A percentile compares a stretch with the other conserved stretches of the same genome.
Evolutionary conservation across 2,888 invertebrate species (phyloP).

Genomic region (Eupithecia inturbata): DNA sequence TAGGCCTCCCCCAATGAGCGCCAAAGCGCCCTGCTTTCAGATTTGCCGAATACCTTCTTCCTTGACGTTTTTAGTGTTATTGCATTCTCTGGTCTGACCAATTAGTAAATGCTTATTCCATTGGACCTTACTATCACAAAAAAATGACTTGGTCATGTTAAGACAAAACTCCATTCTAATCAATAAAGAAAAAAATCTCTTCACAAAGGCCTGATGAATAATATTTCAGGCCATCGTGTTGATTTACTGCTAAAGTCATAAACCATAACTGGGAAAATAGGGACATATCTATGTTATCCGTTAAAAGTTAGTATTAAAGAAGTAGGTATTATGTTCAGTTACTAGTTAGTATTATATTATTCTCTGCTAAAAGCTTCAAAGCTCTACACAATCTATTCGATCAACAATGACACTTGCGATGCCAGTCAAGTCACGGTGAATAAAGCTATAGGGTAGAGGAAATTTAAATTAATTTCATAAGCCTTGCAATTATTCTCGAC

Average conservation of each 20-base stretch:
- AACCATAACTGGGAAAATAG: not conserved
- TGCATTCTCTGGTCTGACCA: too few species aligned
- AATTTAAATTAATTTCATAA: slow-evolving; percentile 30
- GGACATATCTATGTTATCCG: not conserved
- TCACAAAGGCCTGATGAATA: not conserved
- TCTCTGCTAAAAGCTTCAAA: not conserved
- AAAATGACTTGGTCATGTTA: not conserved
- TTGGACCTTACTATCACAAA: too few species aligned
- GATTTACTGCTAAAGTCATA: not conserved
- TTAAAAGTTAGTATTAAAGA: not conserved
- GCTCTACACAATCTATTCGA: not conserved
- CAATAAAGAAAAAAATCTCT: not conserved
- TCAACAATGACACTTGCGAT: slow-evolving; percentile 1
- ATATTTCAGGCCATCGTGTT: not conserved
- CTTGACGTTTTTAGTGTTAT: too few species aligned
- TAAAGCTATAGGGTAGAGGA: slow-evolving; percentile 21
- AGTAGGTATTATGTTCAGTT: too few species aligned
- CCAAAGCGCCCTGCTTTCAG: too few species aligned
- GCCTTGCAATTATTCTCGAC: slow-evolving; percentile 34
- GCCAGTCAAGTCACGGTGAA: slow-evolving; percentile 19
- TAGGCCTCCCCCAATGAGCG: too few species aligned
- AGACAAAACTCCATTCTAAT: not conserved
- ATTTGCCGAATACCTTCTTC: too few species aligned
- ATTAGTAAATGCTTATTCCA: too few species aligned
- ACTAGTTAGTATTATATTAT: not conserved